phyloP scores from a whole-genome alignment of 2,113 vertebrate species.

The Sorex araneus region DNA sequence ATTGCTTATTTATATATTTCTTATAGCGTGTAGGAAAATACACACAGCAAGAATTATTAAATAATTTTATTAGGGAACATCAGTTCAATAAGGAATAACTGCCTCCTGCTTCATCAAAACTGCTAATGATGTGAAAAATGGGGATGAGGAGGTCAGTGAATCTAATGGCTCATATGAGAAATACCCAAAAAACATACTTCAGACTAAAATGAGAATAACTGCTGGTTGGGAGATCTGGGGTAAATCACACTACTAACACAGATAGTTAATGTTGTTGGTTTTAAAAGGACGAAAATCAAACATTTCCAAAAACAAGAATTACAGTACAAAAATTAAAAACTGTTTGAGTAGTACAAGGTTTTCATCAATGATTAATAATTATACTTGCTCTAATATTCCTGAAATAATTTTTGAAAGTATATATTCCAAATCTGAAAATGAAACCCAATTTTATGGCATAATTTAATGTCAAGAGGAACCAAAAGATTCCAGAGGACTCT shows the following conservation, averaged over 20 bases:
- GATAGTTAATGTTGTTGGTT: slow-evolving; percentile 19
- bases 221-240: background rate
- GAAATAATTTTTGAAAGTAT: slow-evolving; percentile 7
- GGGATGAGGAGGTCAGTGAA: background rate
- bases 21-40: slow-evolving; percentile 15
- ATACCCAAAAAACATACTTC: slow-evolving; percentile 24
- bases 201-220: slow-evolving; percentile 17
- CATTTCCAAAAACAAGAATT: slow-evolving; percentile 61
- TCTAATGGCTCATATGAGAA: slow-evolving; percentile 43
- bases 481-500: slow-evolving; percentile 5
- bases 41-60: slow-evolving; percentile 17
- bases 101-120: slow-evolving; percentile 26
- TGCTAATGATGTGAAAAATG: background rate
- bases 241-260: background rate
- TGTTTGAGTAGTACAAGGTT: background rate
- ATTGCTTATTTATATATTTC: slow-evolving; percentile 59
- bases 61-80: slow-evolving; percentile 63
- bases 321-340: slow-evolving; percentile 30
- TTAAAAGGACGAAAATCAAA: slow-evolving; percentile 6
- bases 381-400: slow-evolving; percentile 7
- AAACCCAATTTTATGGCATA: slow-evolving; percentile 33
- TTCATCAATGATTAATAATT: slow-evolving; percentile 56
- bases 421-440: background rate
- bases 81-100: slow-evolving; percentile 16
- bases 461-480: slow-evolving; percentile 17